Evolutionary conservation across 53 echinoderm and acorn worm species (phyloP).

Genomic region (Echinometra lucunter): DNA sequence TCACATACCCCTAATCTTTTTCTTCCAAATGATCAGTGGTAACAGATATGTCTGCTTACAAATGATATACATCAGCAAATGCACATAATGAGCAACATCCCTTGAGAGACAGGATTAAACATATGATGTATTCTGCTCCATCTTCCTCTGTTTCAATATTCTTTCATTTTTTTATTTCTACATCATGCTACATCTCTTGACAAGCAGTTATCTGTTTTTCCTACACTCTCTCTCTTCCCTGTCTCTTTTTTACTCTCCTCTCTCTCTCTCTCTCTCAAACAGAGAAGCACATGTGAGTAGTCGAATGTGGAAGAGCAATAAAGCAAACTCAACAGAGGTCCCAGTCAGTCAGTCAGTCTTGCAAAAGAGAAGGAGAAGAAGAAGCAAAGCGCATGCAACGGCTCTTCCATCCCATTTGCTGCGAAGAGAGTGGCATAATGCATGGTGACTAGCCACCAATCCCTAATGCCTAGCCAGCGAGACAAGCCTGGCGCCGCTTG

Average conservation of each 20-base stretch:
- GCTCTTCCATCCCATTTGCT: slow-evolving; percentile 69
- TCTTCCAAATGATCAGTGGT: neutral
- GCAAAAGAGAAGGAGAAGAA: neutral
- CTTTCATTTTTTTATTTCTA: neutral
- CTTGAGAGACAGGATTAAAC: neutral
- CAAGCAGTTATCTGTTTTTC: neutral
- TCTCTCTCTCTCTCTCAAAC: neutral
- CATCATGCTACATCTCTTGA: neutral
- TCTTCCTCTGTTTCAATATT: neutral
- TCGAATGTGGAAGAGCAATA: slow-evolving; percentile 32
- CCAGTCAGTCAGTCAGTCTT: slow-evolving; percentile 34
- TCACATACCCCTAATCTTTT: neutral
- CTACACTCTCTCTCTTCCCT: too few species aligned
- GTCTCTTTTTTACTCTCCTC: too few species aligned
- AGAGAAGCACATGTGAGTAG: neutral
- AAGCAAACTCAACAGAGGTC: slow-evolving; percentile 30
- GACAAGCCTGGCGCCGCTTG: slow-evolving; percentile 71
- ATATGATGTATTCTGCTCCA: neutral
- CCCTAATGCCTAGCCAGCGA: slow-evolving; percentile 66
- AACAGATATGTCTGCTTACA: neutral
- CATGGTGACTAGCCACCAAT: slow-evolving; percentile 67
- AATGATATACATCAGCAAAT: neutral
- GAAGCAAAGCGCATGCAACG: slow-evolving; percentile 39
- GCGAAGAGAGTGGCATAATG: slow-evolving; percentile 67
- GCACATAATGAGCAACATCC: neutral